These are phyloP conservation scores for Lytechinus variegatus DNA, from an alignment of 35 echinoderm and acorn worm genomes.

Conservation along the genomic window DNA sequence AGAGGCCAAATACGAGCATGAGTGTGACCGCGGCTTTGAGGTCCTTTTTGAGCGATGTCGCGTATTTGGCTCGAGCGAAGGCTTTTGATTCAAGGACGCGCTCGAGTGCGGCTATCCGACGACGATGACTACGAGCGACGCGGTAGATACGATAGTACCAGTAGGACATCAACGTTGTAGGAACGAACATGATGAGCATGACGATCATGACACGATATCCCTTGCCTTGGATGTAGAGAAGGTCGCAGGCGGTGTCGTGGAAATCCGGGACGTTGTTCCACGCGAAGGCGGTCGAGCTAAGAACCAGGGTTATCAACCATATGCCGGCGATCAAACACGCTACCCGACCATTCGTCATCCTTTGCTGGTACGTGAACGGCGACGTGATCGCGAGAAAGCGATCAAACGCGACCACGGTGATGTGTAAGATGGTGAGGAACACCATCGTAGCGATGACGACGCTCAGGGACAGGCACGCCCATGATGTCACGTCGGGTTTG, in stretches of 20 bases:
- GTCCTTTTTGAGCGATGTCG: slow-evolving; percentile 47
- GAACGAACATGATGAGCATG: slow-evolving; percentile 6
- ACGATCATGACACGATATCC: slow-evolving; percentile 35
- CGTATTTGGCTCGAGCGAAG: background rate
- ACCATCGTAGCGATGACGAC: slow-evolving; percentile 46
- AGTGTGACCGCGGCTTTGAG: slow-evolving; percentile 59
- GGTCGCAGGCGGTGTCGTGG: slow-evolving; percentile 21
- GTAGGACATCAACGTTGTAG: slow-evolving; percentile 51
- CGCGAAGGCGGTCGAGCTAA: slow-evolving; percentile 25
- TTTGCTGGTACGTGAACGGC: slow-evolving; percentile 48
- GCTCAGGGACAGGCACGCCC: slow-evolving; percentile 53
- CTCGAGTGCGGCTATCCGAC: slow-evolving; percentile 58
- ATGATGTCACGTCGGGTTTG: background rate
- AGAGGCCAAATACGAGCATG: slow-evolving; percentile 50
- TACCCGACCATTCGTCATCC: slow-evolving; percentile 46
- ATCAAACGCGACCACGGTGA: slow-evolving; percentile 65
- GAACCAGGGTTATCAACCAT: slow-evolving; percentile 42
- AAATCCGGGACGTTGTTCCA: slow-evolving; percentile 54
- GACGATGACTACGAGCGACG: slow-evolving; percentile 32
- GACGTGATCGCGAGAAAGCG: slow-evolving; percentile 60
- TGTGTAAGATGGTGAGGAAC: slow-evolving; percentile 47
- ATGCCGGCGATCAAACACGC: slow-evolving; percentile 18
- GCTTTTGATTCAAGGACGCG: slow-evolving; percentile 19
- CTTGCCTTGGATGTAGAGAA: slow-evolving; percentile 47
- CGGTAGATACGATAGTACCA: slow-evolving; percentile 58